Base-by-base conservation (phyloP, 53 echinoderm and acorn worm genomes). In the Crossaster papposus region DNA sequence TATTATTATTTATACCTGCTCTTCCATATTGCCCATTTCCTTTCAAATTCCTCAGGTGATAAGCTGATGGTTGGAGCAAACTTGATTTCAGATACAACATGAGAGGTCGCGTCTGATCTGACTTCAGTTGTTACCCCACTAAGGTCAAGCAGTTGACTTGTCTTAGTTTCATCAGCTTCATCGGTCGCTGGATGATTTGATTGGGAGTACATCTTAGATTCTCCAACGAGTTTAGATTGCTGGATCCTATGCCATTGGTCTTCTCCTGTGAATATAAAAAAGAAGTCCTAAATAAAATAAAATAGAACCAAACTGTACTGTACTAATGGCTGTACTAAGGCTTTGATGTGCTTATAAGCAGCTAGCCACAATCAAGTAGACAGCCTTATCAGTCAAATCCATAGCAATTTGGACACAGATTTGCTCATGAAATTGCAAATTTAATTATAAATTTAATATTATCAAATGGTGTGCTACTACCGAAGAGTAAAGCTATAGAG, bases 11-110 rank as follows among this genome's bases (percentile, higher is more conserved):
- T 44, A 44, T 90, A 96, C 97, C 94, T 82, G 37, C 89, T 91
- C 35, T 81, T 65, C 91, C 92, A 92, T 17, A 44, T 30, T 15
- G 82, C 93, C 97, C 97, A 96, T 23, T 87, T 92, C 70, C 81
- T 89, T 81, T 96, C 97, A 95, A 94, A 96, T 23, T 91, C 94
- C 53, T 89, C 89, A 0, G 97, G 92, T 75, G 97, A 81, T 13
- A 95, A 15, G 18, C 81, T 79, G 64, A 86, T 62, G 72, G 62
- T 32, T 26, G 82, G 32, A 23, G 53, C 37, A 11, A 92, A 58
- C 29, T 88, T 70, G 68, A 86, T 52, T 70, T 70, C 86, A 30
- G 54, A 18, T 24, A 52, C 70, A 31, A 32, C 72, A 17, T 30
- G 54, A 18, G 44, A 38, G 79, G 29, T 36, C 37, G 70, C 80